These are phyloP conservation scores for Meteorus cinctellus DNA, from an alignment of 2,888 invertebrate genomes.

Conservation along the genomic window DNA sequence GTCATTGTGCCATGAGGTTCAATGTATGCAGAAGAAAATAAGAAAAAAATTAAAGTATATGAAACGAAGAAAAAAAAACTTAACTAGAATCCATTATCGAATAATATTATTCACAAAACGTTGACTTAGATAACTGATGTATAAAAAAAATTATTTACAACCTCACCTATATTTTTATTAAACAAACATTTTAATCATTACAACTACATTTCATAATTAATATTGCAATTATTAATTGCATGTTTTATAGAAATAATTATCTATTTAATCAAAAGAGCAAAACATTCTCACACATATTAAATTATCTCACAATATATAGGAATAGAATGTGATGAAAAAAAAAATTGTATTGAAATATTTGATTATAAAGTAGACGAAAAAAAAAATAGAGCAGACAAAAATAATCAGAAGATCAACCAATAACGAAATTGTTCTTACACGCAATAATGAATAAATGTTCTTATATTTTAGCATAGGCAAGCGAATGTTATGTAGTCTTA, in stretches of 20 bases:
- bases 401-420: not conserved
- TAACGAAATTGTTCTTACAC: not conserved
- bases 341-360: not conserved
- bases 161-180: not conserved
- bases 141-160: not conserved
- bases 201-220: not conserved
- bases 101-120: not conserved
- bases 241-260: not conserved
- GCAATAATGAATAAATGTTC: conserved; percentile 7
- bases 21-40: conserved; percentile 3
- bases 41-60: conserved; percentile 7
- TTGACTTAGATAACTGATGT: not conserved
- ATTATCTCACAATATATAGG: not conserved
- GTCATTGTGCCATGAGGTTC: conserved; percentile 12
- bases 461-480: not conserved
- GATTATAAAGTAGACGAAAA: not conserved
- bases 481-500: conserved; percentile 12
- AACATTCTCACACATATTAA: not conserved
- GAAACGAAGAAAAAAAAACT: not conserved
- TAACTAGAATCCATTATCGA: not conserved
- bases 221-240: not conserved
- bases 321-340: not conserved
- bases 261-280: not conserved
- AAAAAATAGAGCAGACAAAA: not conserved
- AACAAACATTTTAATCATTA: not conserved